Conservation (phyloP, 2,113 vertebrate genomes). For the Erythrolamprus reginae region DNA sequence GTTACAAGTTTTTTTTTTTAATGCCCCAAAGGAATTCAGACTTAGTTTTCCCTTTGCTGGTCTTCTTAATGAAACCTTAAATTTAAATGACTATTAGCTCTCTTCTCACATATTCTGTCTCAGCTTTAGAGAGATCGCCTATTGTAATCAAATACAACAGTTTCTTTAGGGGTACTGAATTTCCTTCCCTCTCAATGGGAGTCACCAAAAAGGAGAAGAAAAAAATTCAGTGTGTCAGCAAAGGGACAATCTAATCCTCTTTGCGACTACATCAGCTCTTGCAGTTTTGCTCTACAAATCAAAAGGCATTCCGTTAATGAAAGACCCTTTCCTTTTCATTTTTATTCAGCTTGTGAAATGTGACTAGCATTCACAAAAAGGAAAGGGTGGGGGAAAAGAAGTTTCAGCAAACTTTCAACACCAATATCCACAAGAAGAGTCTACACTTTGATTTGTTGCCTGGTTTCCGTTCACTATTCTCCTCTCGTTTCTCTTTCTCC, state of each 20-base stretch:
- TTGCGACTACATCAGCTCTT: slow-evolving; percentile 85
- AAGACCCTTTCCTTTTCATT: slow-evolving; percentile 79
- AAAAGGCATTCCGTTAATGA: slow-evolving; percentile 84
- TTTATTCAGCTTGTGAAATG: slow-evolving; percentile 83
- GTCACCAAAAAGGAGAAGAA: slow-evolving; percentile 73
- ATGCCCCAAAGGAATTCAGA: slow-evolving; percentile 51
- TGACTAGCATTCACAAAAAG: slow-evolving; percentile 69
- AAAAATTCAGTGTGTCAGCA: slow-evolving; percentile 75
- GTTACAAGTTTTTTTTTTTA: slow-evolving; percentile 58
- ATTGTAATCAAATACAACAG: slow-evolving; percentile 83
- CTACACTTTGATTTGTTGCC: slow-evolving; percentile 64
- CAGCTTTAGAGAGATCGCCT: slow-evolving; percentile 70
- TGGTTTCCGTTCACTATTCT: slow-evolving; percentile 61
- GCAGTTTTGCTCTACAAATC: slow-evolving; percentile 81
- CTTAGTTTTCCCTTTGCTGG: slow-evolving; percentile 60
- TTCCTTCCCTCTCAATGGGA: slow-evolving; percentile 82
- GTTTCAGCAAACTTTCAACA: slow-evolving; percentile 61
- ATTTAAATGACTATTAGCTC: slow-evolving; percentile 79
- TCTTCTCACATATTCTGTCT: slow-evolving; percentile 84
- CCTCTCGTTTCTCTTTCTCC: slow-evolving; percentile 11
- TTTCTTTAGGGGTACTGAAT: slow-evolving; percentile 77
- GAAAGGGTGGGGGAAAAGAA: neutral
- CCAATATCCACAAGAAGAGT: slow-evolving; percentile 70
- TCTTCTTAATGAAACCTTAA: slow-evolving; percentile 51
- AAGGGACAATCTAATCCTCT: slow-evolving; percentile 89